Evolutionary conservation across 92 coral and sea anemone species (phyloP), one percentile per base, ranked within the genome.

Genomic region (Pocillopora meandrina): DNA sequence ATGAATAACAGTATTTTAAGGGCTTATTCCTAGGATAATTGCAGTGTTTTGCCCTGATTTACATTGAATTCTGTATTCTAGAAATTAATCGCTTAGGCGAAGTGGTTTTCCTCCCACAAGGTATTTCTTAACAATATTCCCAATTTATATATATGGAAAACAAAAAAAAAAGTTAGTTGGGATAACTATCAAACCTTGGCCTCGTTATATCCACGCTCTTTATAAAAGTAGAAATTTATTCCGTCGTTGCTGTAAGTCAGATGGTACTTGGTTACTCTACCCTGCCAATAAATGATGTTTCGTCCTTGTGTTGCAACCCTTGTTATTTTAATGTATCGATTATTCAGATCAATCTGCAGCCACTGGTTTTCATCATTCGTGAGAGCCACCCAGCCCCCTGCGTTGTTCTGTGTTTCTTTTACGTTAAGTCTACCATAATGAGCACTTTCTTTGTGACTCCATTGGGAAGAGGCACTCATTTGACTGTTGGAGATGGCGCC

Each of bases 301-400:
- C 55, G 33, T 68, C 72, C 72, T 68, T 68, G 72, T 10, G 72
- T 33, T 68, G 72, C 72, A 12, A 68, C 11, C 12, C 72, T 9
- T 33, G 72, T 31, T 35, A 31, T 26, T 12, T 33, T 68, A 12
- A 1, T 34, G 52, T 68, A 33, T 47, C 1, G 72, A 68, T 19
- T 33, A 34, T 2, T 14, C 47, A 68, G 52, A 31, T 68, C 72
- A 10, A 68, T 10, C 52, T 68, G 72, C 0, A 68, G 52, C 72
- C 72, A 68, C 49, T 68, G 72, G 35, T 68, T 33, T 10, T 17
- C 47, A 35, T 68, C 72, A 5, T 5, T 2, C 12, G 49, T 13
- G 4, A 0, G 6, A 13, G 72, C 72, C 17, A 9, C 18, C 72
- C 72, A 68, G 5, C 49, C 52, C 35, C 72, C 72, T 5, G n/a